These are phyloP conservation scores for Archegozetes longisetosus DNA, from an alignment of 1,140 invertebrate genomes.

Conservation along the genomic window DNA sequence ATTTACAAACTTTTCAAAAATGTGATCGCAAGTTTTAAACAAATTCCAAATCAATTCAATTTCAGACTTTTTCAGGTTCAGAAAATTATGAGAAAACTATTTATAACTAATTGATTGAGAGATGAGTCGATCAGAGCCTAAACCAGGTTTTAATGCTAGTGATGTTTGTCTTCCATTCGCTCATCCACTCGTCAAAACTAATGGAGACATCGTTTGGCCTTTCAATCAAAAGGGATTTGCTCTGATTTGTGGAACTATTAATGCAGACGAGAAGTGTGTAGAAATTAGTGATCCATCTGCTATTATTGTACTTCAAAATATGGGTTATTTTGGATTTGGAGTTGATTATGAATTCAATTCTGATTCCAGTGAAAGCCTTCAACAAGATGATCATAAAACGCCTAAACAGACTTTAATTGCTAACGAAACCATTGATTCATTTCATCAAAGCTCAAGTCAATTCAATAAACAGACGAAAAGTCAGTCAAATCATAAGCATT, in stretches of 20 bases:
- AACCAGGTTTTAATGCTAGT: background rate
- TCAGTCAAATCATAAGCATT: background rate
- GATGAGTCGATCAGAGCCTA: background rate
- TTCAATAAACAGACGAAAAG: background rate
- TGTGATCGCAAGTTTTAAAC: no score
- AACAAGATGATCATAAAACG: background rate
- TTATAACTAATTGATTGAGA: background rate
- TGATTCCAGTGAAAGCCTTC: background rate
- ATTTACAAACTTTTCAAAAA: no score
- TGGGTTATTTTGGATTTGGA: slow-evolving; percentile 15
- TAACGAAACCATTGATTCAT: background rate
- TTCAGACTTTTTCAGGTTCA: no score
- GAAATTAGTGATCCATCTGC: background rate
- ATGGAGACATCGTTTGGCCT: slow-evolving; percentile 8
- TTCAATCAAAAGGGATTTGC: slow-evolving; percentile 6
- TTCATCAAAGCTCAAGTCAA: background rate
- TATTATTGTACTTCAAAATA: background rate
- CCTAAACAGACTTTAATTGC: no score
- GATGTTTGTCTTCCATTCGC: slow-evolving; percentile 8
- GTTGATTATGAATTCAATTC: background rate
- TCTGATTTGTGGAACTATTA: background rate
- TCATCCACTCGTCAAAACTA: slow-evolving; percentile 3
- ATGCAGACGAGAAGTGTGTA: slow-evolving; percentile 1
- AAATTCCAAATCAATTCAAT: no score
- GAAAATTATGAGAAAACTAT: no score